Evolutionary conservation across 2,113 vertebrate genomes (phyloP).

Genomic region (Mohoua ochrocephala): DNA sequence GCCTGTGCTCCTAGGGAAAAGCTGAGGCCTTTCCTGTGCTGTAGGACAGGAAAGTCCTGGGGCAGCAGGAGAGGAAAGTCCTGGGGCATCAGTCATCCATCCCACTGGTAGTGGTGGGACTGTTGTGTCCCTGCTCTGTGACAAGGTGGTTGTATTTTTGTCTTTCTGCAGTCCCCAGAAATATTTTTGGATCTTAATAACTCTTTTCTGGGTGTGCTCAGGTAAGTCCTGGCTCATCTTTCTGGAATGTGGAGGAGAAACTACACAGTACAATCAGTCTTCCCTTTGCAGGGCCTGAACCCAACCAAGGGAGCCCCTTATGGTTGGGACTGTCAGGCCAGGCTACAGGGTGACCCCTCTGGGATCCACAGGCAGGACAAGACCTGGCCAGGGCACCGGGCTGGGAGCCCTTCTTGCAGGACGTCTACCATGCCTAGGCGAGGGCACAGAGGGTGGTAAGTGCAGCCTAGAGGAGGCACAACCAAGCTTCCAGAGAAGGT

Average conservation of each 20-base stretch:
- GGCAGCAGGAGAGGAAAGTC: background rate
- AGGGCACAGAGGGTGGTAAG: background rate
- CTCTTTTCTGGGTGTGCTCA: background rate
- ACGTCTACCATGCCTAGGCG: background rate
- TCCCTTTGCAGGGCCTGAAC: background rate
- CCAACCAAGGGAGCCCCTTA: background rate
- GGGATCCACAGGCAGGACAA: background rate
- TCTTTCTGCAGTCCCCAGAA: background rate
- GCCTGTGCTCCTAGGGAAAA: background rate
- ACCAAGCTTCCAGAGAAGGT: background rate
- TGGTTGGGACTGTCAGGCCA: background rate
- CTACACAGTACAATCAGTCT: background rate
- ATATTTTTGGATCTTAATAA: background rate
- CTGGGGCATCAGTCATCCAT: background rate
- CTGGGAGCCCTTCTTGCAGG: background rate
- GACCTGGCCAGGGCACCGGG: background rate
- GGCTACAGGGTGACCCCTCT: background rate
- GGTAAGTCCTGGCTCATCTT: background rate
- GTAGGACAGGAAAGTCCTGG: background rate
- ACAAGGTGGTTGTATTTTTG: background rate
- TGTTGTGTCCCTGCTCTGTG: background rate
- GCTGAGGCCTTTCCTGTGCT: background rate
- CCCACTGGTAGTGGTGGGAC: background rate
- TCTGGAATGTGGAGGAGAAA: background rate
- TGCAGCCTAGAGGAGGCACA: background rate